These are phyloP conservation scores for Pollenia labialis DNA, from an alignment of 2,888 invertebrate genomes.

Conservation along the genomic window DNA sequence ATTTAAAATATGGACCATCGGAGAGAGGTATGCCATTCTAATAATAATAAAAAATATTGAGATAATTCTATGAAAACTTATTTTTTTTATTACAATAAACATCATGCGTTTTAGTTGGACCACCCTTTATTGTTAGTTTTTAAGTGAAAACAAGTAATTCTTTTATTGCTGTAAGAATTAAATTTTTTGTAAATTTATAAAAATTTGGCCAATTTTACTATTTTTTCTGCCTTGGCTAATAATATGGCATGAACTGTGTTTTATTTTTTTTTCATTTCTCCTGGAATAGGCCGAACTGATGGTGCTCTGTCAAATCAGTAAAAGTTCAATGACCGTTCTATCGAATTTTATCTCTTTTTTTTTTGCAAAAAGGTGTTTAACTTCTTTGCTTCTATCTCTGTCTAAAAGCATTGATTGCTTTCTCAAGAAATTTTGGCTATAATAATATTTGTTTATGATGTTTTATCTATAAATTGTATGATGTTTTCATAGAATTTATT, in stretches of 20 bases:
- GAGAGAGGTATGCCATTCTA: no score
- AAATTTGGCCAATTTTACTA: no score
- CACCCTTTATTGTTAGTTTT: background rate
- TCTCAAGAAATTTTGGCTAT: slow-evolving; percentile 12
- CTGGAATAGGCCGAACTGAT: background rate
- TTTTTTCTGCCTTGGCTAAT: background rate
- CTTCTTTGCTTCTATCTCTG: slow-evolving; percentile 20
- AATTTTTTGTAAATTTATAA: background rate
- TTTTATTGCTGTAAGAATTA: slow-evolving; percentile 23
- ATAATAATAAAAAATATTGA: no score
- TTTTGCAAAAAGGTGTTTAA: slow-evolving; percentile 43
- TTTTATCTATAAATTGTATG: background rate
- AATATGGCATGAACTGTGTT: background rate
- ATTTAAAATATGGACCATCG: no score
- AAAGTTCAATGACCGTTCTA: slow-evolving; percentile 28
- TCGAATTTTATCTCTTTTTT: slow-evolving; percentile 1
- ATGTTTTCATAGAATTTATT: slow-evolving; percentile 2
- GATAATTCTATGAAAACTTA: no score
- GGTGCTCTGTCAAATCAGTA: background rate
- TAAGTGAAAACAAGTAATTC: background rate
- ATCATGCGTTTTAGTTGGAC: no score
- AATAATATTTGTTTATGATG: slow-evolving; percentile 26
- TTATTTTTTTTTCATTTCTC: background rate
- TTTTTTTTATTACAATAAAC: no score
- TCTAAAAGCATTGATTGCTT: background rate